Evolutionary conservation across 2,797 vertebrate species (phyloP).

Genomic region (Neostethus bicornis): DNA sequence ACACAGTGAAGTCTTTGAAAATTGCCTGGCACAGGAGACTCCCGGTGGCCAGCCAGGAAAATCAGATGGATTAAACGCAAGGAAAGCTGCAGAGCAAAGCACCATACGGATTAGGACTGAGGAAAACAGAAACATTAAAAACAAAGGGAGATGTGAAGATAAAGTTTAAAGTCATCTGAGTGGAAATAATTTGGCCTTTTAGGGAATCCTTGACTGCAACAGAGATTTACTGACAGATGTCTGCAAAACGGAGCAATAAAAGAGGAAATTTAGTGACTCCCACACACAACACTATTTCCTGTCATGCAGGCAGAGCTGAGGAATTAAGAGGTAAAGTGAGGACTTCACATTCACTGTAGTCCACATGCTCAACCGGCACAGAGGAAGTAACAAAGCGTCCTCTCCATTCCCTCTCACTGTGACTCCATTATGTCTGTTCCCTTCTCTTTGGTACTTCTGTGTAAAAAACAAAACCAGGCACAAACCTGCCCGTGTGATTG

Average conservation of each 20-base stretch:
- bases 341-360: slow-evolving; percentile 19
- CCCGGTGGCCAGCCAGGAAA: slow-evolving; percentile 55
- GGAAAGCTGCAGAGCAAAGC: slow-evolving; percentile 29
- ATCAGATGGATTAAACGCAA: slow-evolving; percentile 64
- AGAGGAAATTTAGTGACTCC: slow-evolving; percentile 19
- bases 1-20: slow-evolving; percentile 80
- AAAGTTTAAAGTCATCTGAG: slow-evolving; percentile 4
- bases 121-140: slow-evolving; percentile 18
- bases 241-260: slow-evolving; percentile 18
- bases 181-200: not conserved
- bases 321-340: slow-evolving; percentile 30
- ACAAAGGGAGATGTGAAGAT: slow-evolving; percentile 4
- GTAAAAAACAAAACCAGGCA: slow-evolving; percentile 43
- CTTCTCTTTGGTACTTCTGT: slow-evolving; percentile 27
- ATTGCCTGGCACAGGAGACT: slow-evolving; percentile 62
- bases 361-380: slow-evolving; percentile 31
- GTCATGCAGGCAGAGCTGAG: slow-evolving; percentile 17
- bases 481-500: slow-evolving; percentile 58
- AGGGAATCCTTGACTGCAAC: slow-evolving; percentile 18
- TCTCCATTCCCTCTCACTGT: slow-evolving; percentile 4
- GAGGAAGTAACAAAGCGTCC: slow-evolving; percentile 36
- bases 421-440: slow-evolving; percentile 10
- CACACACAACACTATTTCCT: slow-evolving; percentile 28
- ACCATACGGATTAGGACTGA: slow-evolving; percentile 30
- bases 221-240: slow-evolving; percentile 20